Conservation (phyloP, 2,888 invertebrate species). For the Parnassius smintheus region DNA sequence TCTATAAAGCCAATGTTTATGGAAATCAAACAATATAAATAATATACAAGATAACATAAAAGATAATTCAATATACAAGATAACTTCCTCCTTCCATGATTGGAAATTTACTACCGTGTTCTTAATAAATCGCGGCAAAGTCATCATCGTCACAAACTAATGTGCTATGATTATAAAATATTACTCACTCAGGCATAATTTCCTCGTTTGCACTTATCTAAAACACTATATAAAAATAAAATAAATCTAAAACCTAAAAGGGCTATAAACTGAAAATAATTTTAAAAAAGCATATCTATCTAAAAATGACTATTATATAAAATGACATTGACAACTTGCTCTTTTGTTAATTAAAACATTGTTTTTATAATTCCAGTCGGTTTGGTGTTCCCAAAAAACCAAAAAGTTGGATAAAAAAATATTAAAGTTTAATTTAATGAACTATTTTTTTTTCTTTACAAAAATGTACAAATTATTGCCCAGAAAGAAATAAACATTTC, state of each 20-base stretch:
- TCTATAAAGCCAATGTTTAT: too few species aligned
- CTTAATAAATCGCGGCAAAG: too few species aligned
- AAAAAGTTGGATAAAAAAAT: background rate
- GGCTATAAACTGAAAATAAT: constrained; percentile 65
- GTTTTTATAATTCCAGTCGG: constrained; percentile 36
- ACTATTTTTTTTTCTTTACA: too few species aligned
- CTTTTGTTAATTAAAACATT: constrained; percentile 34
- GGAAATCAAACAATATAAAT: too few species aligned
- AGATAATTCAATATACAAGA: too few species aligned
- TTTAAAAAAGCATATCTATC: constrained; percentile 71
- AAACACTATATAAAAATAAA: constrained; percentile 43
- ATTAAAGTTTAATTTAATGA: too few species aligned
- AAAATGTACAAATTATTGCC: too few species aligned
- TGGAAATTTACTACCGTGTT: too few species aligned
- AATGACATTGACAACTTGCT: constrained; percentile 48
- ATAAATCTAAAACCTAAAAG: constrained; percentile 63
- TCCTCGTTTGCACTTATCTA: constrained; percentile 36
- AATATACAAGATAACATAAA: too few species aligned
- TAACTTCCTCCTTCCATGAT: too few species aligned
- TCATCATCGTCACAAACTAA: too few species aligned
- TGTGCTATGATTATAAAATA: background rate
- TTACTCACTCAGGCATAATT: constrained; percentile 74
- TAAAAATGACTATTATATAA: constrained; percentile 53
- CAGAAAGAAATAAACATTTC: too few species aligned
- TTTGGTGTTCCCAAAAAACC: constrained; percentile 13